These are phyloP conservation scores for Dolichomitus sp. DNA, from an alignment of 2,888 invertebrate genomes.

Conservation along the genomic window DNA sequence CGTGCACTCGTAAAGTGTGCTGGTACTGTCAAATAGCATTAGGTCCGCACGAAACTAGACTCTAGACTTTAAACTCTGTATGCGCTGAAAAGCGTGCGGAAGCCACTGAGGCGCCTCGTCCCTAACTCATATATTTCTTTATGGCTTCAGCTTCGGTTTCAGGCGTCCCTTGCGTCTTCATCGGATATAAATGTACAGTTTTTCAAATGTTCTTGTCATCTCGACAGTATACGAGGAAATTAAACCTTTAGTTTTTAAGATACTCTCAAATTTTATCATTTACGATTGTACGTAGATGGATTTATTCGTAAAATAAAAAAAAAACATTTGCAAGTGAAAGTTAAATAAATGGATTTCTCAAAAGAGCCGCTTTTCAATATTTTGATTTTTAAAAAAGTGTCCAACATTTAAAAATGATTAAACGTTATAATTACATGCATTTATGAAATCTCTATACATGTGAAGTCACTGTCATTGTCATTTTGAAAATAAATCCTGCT, in stretches of 20 bases:
- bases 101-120: slow-evolving; percentile 51
- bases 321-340: not conserved
- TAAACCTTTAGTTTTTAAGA: not conserved
- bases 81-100: slow-evolving; percentile 39
- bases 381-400: no score
- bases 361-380: no score
- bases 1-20: slow-evolving; percentile 21
- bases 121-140: slow-evolving; percentile 36
- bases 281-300: not conserved
- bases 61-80: not conserved
- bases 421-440: no score
- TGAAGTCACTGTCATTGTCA: no score
- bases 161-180: slow-evolving; percentile 13
- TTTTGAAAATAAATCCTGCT: no score
- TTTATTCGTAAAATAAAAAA: not conserved
- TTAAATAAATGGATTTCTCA: no score
- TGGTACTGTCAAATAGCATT: slow-evolving; percentile 48
- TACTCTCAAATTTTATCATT: not conserved
- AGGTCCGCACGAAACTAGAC: slow-evolving; percentile 22
- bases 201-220: slow-evolving; percentile 26
- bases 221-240: not conserved
- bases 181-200: slow-evolving; percentile 22
- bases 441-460: no score
- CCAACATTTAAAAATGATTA: no score
- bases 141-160: slow-evolving; percentile 53